A percentile compares a stretch with the other conserved stretches of the same genome.
Evolutionary conservation across 2,113 vertebrate species (phyloP).

Genomic region (Dicaeum eximium): DNA sequence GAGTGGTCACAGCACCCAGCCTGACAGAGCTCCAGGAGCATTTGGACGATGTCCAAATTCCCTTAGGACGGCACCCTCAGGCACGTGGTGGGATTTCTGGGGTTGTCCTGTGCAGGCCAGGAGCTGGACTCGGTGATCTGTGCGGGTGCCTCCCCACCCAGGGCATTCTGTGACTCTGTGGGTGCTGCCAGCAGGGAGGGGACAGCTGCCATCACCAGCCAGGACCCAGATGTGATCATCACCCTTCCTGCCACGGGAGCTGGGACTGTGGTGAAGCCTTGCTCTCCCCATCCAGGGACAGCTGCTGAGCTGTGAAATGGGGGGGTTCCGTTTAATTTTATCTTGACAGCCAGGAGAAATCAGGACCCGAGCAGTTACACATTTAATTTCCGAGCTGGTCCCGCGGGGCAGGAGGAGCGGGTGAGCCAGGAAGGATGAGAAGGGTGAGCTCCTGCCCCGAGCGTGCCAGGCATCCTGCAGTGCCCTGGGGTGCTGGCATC

Average conservation of each 20-base stretch:
- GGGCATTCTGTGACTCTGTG: background rate
- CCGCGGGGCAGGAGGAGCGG: background rate
- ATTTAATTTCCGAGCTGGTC: background rate
- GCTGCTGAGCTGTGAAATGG: background rate
- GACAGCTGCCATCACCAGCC: background rate
- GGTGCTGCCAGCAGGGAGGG: background rate
- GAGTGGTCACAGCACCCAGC: background rate
- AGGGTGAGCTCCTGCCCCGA: background rate
- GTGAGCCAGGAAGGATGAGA: background rate
- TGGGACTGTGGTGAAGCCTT: background rate
- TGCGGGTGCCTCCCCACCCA: background rate
- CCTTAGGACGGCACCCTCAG: background rate
- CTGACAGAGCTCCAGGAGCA: background rate
- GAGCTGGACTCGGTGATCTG: accelerated
- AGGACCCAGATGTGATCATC: background rate
- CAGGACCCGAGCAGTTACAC: background rate
- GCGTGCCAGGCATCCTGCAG: background rate
- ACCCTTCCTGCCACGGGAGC: background rate
- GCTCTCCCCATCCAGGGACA: background rate
- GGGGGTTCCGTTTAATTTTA: background rate
- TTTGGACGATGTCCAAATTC: background rate
- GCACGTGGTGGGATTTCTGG: background rate
- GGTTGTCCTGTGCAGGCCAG: background rate
- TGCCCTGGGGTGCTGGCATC: slow-evolving; percentile 29
- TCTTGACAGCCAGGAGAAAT: background rate